Evolutionary conservation across 1,140 invertebrate genomes (phyloP), one percentile per base, ranked within the genome.

Genomic region (Hyphantria cunea): DNA sequence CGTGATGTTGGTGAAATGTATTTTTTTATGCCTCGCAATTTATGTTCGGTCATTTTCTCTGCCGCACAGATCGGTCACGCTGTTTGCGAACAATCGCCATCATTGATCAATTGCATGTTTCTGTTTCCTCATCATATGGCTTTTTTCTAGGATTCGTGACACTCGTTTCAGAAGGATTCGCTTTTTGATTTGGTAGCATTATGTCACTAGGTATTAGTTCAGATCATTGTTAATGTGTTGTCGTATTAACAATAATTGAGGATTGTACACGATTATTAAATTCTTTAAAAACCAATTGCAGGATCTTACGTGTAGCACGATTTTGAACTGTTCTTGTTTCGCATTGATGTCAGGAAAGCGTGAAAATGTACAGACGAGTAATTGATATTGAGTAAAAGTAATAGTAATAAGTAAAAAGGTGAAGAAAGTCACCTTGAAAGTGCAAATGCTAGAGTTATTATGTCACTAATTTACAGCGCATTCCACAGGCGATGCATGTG

Each of bases 1-100:
- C 68, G 66, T 72, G 70, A 72, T 70, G 60, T 47, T 41, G 56
- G 55, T 34, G 56, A 59, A 71, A 44, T 68, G 60, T 58, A 33
- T 37, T 58, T 58, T 45, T 45, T 49, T 49, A 17, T 58, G 45
- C 55, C 55, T 58, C 45, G 54, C 54, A 58, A 49, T 25, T 58
- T 58, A 49, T 58, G 45, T 58, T 17, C 55, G 55, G 55, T 58
- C 55, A 49, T 58, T 58, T 48, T 58, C 55, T 58, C 17, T 41
- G 55, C 55, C 54, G 37, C 42, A 53, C 52, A 17, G 52, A 42
- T 65, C 53, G 12, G 47, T 47, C 63, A 58, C 54, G 32, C 9
- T 37, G 52, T 10, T 55, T 9, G 17, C 34, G 34, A 42, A 41
- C 45, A 58, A 39, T 48, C 55, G 39, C 14, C 45, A 31, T 58